Percentiles rank a stretch among this genome's conserved stretches.
Evolutionary conservation across 2,797 vertebrate genomes (phyloP).

Genomic region (Halcyon chelicuti): DNA sequence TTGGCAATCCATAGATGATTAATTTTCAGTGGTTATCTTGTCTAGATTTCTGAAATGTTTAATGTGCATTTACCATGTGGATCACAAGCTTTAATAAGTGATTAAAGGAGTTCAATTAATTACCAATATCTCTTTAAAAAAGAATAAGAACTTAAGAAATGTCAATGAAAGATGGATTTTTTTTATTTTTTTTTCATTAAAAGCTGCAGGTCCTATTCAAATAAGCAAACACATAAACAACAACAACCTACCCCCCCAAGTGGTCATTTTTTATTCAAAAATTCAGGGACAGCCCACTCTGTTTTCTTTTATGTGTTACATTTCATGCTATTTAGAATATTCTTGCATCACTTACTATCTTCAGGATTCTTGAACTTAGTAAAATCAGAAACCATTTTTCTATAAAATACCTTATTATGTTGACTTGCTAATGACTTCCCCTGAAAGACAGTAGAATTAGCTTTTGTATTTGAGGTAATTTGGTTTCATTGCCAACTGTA

Average conservation of each 20-base stretch:
- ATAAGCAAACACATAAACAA: background rate
- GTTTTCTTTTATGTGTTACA: background rate
- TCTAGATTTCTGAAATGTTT: constrained; percentile 69
- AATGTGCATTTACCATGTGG: constrained; percentile 58
- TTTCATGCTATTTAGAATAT: background rate
- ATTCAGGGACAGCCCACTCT: background rate
- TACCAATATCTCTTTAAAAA: constrained; percentile 38
- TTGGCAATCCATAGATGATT: constrained; percentile 58
- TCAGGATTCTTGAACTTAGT: background rate
- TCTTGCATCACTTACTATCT: background rate
- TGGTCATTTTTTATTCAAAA: background rate
- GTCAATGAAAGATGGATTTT: background rate
- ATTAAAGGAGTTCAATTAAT: constrained; percentile 58
- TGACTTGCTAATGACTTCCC: background rate
- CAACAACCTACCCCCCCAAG: accelerated
- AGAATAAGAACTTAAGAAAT: constrained; percentile 16
- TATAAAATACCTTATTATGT: background rate
- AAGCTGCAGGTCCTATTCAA: background rate
- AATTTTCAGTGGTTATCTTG: constrained; percentile 72
- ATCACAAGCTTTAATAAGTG: constrained; percentile 63
- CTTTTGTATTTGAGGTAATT: background rate
- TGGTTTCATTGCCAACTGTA: background rate
- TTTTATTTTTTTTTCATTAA: background rate
- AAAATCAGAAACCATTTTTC: background rate
- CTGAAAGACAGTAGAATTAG: background rate